Base-by-base conservation (phyloP, 2,113 vertebrate species). In the Axis porcinus region DNA sequence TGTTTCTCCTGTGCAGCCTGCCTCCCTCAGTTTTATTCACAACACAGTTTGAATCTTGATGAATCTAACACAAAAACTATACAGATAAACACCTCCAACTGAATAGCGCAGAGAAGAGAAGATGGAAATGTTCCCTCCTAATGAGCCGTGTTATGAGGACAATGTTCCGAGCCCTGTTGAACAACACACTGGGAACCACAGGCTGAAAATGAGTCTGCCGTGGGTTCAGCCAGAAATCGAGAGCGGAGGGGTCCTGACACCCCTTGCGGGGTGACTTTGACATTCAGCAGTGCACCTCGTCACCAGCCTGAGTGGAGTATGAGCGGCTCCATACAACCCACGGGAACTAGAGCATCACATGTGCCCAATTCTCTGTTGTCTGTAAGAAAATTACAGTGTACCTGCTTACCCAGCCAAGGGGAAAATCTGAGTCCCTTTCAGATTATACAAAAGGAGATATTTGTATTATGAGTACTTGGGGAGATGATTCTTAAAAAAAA, bases 261-360 rank as follows among this genome's bases (percentile, higher is more conserved):
- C 15, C 16, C 17, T 16, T 3, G 10, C 7, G 1, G n/a, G 78
- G 10, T 27, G 50, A 4, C 12, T 74, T 40, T 15, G 15, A 17
- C 79, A 16, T 76, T 30, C 2, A 62, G 3, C 43, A 25, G 7
- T 21, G 9, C 7, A 6, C 16, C 6, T 25, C 5, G 0, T 3
- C 23, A 1, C 54, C 33, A 4, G 17, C 74, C 23, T 27, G 25
- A 1, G 6, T 2, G 19, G 45, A 3, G 0, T 12, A 45, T 21
- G 12, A 3, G 25, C 19, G 21, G 45, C 10, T 6, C 5, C 19
- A 1, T n/a, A 28, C 19, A 1, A 10, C 14, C 5, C 14, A 9
- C 0, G 6, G 84, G 19, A 47, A 4, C 10, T 6, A 19, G 2
- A 12, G 19, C n/a, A 23, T 6, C 10, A 12, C 15, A 0, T 3